phyloP scores from a whole-genome alignment of 2,888 invertebrate genomes.

The Rotaria magnacalcarata region DNA sequence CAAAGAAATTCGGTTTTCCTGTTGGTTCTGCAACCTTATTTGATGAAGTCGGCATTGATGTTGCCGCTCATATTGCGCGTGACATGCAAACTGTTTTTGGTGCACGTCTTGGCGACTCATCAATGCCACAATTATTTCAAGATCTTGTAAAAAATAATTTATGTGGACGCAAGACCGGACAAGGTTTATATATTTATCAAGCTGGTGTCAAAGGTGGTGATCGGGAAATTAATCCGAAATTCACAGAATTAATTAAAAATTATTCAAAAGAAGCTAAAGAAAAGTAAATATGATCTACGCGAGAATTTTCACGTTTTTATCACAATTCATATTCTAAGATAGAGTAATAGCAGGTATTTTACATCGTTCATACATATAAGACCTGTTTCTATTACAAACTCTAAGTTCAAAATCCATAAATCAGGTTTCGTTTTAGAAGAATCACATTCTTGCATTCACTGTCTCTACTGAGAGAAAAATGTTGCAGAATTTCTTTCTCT shows the following conservation, averaged over 20 bases:
- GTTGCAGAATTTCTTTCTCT: too few relatives aligned
- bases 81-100: constrained; percentile 82
- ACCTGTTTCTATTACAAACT: too few relatives aligned
- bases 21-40: constrained; percentile 91
- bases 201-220: constrained; percentile 63
- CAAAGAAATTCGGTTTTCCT: constrained; percentile 86
- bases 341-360: too few relatives aligned
- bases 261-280: not conserved
- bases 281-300: not conserved
- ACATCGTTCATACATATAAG: too few relatives aligned
- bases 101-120: constrained; percentile 70
- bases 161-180: constrained; percentile 87
- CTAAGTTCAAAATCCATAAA: too few relatives aligned
- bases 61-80: constrained; percentile 84
- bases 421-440: too few relatives aligned
- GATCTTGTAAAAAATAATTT: constrained; percentile 85
- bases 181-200: constrained; percentile 84
- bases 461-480: too few relatives aligned
- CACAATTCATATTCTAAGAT: too few relatives aligned
- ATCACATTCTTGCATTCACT: too few relatives aligned
- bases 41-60: constrained; percentile 77
- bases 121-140: constrained; percentile 70
- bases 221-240: not conserved
- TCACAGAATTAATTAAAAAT: not conserved
- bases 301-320: too few relatives aligned